These are phyloP conservation scores for Nezara viridula DNA, from an alignment of 2,888 invertebrate species.

Conservation along the genomic window DNA sequence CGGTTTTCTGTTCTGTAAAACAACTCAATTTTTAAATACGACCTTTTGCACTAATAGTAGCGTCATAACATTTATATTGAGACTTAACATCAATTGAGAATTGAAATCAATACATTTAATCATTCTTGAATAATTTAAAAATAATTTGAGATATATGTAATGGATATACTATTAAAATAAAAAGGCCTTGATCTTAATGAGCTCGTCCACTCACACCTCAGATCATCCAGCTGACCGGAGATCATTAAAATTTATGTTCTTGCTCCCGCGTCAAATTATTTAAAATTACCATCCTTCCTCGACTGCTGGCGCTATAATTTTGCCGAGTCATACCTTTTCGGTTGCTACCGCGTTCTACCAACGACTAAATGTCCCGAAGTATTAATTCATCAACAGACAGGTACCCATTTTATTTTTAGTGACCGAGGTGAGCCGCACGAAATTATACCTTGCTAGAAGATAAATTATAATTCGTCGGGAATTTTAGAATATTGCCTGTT, in stretches of 20 bases:
- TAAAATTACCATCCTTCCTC: neutral
- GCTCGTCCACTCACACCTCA: neutral
- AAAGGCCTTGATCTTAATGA: neutral
- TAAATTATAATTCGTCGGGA: neutral
- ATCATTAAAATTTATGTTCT: neutral
- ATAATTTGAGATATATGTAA: neutral
- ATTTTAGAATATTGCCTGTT: neutral
- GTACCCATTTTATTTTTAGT: neutral
- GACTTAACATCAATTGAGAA: too few relatives aligned
- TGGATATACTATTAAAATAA: neutral
- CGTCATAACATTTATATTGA: too few relatives aligned
- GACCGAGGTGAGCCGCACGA: neutral
- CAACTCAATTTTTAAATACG: too few relatives aligned
- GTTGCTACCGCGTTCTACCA: neutral
- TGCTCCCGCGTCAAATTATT: neutral
- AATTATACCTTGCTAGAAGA: neutral
- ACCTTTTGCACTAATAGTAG: too few relatives aligned
- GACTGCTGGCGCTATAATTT: conserved; percentile 18
- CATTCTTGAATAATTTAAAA: too few relatives aligned
- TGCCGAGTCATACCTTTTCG: neutral
- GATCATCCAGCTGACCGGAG: neutral
- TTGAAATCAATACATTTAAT: too few relatives aligned
- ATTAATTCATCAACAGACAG: neutral
- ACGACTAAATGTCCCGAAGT: neutral
- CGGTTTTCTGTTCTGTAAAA: too few relatives aligned